A percentile compares a stretch with the other conserved stretches of the same genome.
Evolutionary conservation across 2,888 invertebrate genomes (phyloP).

Genomic region (Tetropium fuscum): DNA sequence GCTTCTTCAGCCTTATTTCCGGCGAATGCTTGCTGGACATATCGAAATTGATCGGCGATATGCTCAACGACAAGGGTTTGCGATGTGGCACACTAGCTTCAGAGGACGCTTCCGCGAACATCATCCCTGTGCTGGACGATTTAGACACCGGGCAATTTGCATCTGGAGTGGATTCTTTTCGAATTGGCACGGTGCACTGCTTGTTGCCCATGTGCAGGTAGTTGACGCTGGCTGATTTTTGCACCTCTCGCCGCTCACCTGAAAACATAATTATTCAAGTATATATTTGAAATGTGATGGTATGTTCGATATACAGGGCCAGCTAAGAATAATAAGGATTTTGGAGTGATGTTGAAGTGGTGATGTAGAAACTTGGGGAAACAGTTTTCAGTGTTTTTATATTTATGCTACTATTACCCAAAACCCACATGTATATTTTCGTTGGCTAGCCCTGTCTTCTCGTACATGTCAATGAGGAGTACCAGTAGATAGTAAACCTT

Average conservation of each 20-base stretch:
- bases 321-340: too few species aligned
- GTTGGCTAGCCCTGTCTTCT: too few species aligned
- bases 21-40: slow-evolving; percentile 42
- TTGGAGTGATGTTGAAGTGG: too few species aligned
- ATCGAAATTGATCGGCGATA: slow-evolving; percentile 23
- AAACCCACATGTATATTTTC: too few species aligned
- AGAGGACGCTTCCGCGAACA: not conserved
- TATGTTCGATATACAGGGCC: too few species aligned
- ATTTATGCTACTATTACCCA: too few species aligned
- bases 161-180: slow-evolving; percentile 46
- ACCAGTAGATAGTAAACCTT: too few species aligned
- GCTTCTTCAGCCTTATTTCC: slow-evolving; percentile 70
- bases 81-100: not conserved
- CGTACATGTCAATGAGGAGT: too few species aligned
- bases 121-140: not conserved
- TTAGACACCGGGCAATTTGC: not conserved
- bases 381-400: too few species aligned
- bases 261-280: slow-evolving; percentile 32
- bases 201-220: slow-evolving; percentile 51
- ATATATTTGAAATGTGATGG: too few species aligned
- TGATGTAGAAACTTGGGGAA: too few species aligned
- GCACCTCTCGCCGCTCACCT: slow-evolving; percentile 69
- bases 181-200: slow-evolving; percentile 62
- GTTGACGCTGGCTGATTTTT: slow-evolving; percentile 74
- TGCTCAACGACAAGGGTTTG: slow-evolving; percentile 32